A percentile compares a stretch with the other conserved stretches of the same genome.
Conservation (phyloP, 2,113 vertebrate species). For the Dicerorhinus sumatrensis region DNA sequence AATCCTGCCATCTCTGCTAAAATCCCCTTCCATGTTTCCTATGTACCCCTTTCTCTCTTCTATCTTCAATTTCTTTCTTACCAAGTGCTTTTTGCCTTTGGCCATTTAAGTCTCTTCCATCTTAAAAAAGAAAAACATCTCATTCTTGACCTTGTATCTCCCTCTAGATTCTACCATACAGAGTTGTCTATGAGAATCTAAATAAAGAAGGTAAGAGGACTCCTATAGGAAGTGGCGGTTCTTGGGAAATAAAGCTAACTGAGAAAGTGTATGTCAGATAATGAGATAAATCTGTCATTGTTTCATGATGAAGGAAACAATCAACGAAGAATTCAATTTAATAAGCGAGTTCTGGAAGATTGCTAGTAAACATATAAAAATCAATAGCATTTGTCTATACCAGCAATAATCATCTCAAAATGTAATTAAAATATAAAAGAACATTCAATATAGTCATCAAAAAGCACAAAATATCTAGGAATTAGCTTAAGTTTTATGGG, state of each 20-base stretch:
- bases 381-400: neutral
- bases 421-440: neutral
- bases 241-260: neutral
- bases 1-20: neutral
- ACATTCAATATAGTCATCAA: neutral
- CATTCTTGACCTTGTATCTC: neutral
- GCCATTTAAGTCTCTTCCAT: neutral
- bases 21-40: neutral
- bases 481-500: neutral
- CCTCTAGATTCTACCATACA: neutral
- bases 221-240: neutral
- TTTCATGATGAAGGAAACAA: neutral
- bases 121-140: neutral
- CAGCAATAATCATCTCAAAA: neutral
- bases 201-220: neutral
- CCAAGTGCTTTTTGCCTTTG: neutral
- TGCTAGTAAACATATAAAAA: neutral
- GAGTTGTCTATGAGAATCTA: neutral
- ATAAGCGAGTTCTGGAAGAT: neutral
- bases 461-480: neutral
- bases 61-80: neutral
- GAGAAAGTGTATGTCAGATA: neutral
- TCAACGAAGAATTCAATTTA: neutral
- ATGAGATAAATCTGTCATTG: neutral
- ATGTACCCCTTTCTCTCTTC: neutral